A percentile compares a stretch with the other conserved stretches of the same genome.
These are phyloP conservation scores for Acanthococcus lagerstroemiae DNA, from an alignment of 2,888 invertebrate species.

Conservation along the genomic window DNA sequence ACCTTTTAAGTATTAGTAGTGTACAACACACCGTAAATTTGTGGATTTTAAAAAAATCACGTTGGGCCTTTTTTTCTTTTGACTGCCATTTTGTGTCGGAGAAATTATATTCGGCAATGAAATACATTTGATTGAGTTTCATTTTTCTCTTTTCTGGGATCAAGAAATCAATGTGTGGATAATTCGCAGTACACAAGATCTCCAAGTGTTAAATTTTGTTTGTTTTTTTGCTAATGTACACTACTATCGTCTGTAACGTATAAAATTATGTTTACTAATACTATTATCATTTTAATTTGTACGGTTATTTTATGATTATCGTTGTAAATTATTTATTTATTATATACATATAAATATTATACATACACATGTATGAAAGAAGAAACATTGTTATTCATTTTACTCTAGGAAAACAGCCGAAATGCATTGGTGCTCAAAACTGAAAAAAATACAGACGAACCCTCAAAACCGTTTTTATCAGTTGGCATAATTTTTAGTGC, in stretches of 20 bases:
- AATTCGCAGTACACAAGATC: too few relatives aligned
- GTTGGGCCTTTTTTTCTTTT: too few relatives aligned
- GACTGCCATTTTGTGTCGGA: background rate
- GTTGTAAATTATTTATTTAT: constrained; percentile 21
- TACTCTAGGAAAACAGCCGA: background rate
- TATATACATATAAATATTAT: constrained; percentile 10
- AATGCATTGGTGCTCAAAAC: background rate
- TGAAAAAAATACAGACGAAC: background rate
- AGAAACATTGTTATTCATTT: constrained; percentile 4
- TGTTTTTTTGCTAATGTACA: constrained; percentile 17
- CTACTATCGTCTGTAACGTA: constrained; percentile 22
- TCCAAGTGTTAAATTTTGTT: background rate
- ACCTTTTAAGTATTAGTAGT: constrained; percentile 5
- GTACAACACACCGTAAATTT: background rate
- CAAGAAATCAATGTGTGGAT: too few relatives aligned
- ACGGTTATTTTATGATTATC: constrained; percentile 15
- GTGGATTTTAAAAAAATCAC: background rate
- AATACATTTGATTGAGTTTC: background rate
- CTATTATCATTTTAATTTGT: constrained; percentile 20
- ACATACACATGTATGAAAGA: background rate
- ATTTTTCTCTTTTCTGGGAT: constrained; percentile 8
- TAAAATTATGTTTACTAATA: constrained; percentile 15
- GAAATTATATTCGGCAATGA: background rate
- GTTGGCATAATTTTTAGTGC: constrained; percentile 19
- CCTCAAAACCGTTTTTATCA: background rate